phyloP scores from a whole-genome alignment of 2,113 vertebrate species.

The Anhinga rufa region DNA sequence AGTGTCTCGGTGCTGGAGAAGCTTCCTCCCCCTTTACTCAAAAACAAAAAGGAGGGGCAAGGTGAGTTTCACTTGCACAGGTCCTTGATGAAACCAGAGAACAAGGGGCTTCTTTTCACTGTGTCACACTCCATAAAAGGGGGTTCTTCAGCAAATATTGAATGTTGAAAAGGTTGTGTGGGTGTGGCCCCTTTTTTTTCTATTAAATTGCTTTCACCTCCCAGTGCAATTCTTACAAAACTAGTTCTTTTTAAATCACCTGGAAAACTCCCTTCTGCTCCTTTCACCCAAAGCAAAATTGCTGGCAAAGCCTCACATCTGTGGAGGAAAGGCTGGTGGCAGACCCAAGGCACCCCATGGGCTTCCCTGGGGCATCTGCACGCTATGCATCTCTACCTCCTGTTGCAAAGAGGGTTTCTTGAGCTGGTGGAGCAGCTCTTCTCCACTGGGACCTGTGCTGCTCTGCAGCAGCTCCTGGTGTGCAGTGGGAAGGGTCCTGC shows the following conservation, averaged over 20 bases:
- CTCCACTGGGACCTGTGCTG: not conserved
- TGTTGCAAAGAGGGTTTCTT: not conserved
- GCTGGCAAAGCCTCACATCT: not conserved
- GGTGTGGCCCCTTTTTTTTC: not conserved
- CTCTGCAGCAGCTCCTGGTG: not conserved
- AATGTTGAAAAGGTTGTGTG: not conserved
- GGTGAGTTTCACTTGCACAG: not conserved
- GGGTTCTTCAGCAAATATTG: not conserved
- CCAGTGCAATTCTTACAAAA: not conserved
- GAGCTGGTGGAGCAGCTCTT: not conserved
- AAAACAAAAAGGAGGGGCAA: not conserved
- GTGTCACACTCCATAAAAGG: not conserved
- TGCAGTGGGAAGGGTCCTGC: not conserved
- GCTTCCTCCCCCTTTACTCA: not conserved
- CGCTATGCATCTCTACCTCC: not conserved
- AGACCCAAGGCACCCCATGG: not conserved
- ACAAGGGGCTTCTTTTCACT: not conserved
- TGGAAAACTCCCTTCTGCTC: not conserved
- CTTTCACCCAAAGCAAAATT: not conserved
- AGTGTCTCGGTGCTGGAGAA: not conserved
- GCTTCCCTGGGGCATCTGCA: not conserved
- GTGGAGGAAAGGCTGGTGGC: not conserved
- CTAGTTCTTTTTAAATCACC: not conserved
- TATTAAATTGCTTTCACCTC: not conserved
- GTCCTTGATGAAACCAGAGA: not conserved